phyloP scores from a whole-genome alignment of 2,797 vertebrate genomes.

The Enteromius paludinosus region DNA sequence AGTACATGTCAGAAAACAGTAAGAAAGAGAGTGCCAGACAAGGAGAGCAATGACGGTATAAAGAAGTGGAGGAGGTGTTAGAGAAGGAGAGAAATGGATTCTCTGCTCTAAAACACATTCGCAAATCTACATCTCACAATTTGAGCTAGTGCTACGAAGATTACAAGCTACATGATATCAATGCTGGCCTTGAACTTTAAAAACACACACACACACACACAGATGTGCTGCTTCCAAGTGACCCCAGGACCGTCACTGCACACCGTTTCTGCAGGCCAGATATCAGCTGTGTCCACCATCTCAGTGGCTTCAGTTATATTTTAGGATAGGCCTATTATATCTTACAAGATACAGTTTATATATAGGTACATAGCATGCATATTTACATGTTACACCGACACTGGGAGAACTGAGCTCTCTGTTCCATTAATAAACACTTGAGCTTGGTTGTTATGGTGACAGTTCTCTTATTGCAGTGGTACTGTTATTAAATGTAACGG shows the following conservation, averaged over 20 bases:
- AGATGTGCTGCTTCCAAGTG: background rate
- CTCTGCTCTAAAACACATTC: constrained; percentile 30
- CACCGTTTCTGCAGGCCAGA: constrained; percentile 7
- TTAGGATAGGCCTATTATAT: background rate
- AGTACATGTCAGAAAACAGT: background rate
- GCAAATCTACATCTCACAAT: constrained; percentile 29
- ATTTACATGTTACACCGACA: constrained; percentile 38
- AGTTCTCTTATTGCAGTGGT: constrained; percentile 35
- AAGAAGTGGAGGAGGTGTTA: constrained; percentile 11
- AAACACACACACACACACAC: background rate
- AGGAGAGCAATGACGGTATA: background rate
- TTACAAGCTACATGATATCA: constrained; percentile 26
- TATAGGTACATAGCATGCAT: constrained; percentile 8
- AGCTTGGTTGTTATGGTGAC: constrained; percentile 59
- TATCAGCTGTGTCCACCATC: constrained; percentile 24
- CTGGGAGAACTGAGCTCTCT: constrained; percentile 32
- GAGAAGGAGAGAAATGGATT: constrained; percentile 18
- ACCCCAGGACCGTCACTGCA: constrained; percentile 11
- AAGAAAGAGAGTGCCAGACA: background rate
- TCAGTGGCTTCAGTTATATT: constrained; percentile 22
- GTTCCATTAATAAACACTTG: constrained; percentile 51
- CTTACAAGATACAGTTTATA: constrained; percentile 9
- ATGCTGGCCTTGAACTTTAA: constrained; percentile 24
- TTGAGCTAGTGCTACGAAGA: constrained; percentile 40
- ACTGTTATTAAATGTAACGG: constrained; percentile 16